Evolutionary conservation across 2,888 invertebrate species (phyloP).

Genomic region (Ectemnius cavifrons): DNA sequence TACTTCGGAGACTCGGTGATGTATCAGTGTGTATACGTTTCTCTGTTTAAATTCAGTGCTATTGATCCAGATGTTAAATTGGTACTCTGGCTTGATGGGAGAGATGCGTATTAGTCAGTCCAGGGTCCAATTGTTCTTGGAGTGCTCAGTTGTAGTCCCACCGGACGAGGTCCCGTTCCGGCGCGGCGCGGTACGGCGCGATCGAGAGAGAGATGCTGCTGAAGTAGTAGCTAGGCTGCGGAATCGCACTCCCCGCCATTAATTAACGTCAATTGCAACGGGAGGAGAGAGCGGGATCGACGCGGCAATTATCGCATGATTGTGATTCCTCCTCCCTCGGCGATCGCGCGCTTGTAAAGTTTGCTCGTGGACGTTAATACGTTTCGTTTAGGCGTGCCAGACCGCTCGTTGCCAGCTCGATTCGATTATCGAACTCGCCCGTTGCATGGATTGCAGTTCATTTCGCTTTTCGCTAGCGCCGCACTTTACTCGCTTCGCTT

Average conservation of each 20-base stretch:
- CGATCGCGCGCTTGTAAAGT: not conserved
- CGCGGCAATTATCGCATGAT: slow-evolving; percentile 4
- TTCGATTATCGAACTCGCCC: slow-evolving; percentile 50
- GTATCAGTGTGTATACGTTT: no score
- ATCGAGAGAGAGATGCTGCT: not conserved
- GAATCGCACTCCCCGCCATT: not conserved
- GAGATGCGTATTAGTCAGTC: no score
- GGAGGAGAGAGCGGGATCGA: not conserved
- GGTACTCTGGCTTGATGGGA: no score
- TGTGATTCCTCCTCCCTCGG: not conserved
- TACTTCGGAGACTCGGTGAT: no score
- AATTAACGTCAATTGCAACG: slow-evolving; percentile 5
- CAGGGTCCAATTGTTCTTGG: no score
- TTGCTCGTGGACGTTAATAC: slow-evolving; percentile 17
- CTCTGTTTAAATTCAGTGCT: no score
- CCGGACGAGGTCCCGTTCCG: no score
- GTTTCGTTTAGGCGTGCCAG: slow-evolving; percentile 17
- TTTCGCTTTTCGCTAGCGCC: slow-evolving; percentile 54
- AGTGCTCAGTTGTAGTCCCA: no score
- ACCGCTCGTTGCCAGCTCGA: slow-evolving; percentile 25
- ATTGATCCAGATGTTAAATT: no score
- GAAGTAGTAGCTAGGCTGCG: not conserved
- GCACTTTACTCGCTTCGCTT: slow-evolving; percentile 31
- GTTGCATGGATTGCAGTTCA: slow-evolving; percentile 48
- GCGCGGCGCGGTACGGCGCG: no score